Evolutionary conservation across 2,113 vertebrate genomes (phyloP).

Genomic region (Rafetus swinhoei): DNA sequence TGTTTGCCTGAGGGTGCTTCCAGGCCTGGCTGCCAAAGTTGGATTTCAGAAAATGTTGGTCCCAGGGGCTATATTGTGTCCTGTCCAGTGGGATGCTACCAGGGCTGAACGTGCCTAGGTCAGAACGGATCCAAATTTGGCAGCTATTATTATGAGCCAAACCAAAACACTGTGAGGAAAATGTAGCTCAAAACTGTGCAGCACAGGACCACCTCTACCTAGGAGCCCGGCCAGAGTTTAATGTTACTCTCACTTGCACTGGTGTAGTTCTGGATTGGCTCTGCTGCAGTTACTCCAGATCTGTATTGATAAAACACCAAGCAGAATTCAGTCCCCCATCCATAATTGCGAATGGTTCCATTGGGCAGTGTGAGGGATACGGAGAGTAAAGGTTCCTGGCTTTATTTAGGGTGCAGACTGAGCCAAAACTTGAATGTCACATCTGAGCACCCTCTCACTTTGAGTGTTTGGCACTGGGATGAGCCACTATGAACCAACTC

Average conservation of each 20-base stretch:
- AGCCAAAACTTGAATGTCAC: no score
- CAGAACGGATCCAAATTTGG: not conserved
- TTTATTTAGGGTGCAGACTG: no score
- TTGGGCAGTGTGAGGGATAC: no score
- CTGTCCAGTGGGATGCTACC: not conserved
- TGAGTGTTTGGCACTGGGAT: not conserved
- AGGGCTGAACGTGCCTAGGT: not conserved
- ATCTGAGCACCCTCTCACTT: no score
- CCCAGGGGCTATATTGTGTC: not conserved
- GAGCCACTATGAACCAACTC: not conserved
- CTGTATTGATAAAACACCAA: no score
- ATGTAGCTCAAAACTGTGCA: not conserved
- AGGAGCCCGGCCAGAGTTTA: not conserved
- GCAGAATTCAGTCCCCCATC: no score
- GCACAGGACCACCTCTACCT: not conserved
- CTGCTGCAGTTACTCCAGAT: no score
- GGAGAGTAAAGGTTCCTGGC: no score
- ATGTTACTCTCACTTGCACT: no score
- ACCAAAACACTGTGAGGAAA: not conserved
- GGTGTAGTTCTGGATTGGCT: no score
- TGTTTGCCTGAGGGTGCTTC: not conserved
- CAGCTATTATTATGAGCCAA: not conserved
- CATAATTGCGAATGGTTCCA: no score
- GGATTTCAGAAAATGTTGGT: not conserved
- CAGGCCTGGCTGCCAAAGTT: not conserved